Base-by-base conservation (phyloP, 2,797 vertebrate genomes). In the Thalassophryne amazonica region DNA sequence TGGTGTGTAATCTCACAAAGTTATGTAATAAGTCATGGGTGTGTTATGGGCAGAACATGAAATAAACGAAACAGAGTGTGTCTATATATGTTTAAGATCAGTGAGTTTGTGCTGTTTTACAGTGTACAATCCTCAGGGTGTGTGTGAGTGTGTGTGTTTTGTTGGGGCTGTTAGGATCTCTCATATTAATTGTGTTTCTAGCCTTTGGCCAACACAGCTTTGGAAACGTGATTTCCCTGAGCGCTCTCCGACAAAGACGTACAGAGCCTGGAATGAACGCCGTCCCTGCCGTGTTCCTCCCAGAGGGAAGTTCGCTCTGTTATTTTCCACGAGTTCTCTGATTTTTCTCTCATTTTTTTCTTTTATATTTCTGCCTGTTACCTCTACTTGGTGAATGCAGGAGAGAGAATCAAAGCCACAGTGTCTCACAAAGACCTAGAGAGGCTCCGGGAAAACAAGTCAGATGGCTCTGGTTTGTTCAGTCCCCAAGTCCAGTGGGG, bases 161-260 rank as follows among this genome's bases (percentile, higher is more conserved):
- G 18, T 28, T 2, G 12, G n/a, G 39, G 37, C 25, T 52, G 23
- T 56, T 39, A 18, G 48, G 28, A 57, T 78, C 27, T 57, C n/a
- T 32, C 14, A 9, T 47, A 40, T 69, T 73, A 67, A 67, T 59
- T 74, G 53, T 41, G 49, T 78, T 70, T 58, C 7, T 47, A 30
- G 67, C 73, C 72, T 70, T 46, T 69, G 69, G 76, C 70, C 39
- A 40, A 14, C 52, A 28, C 14, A 60, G 29, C 57, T 65, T 55
- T 46, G 37, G 43, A 68, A 42, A 59, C 69, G 34, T 63, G 17
- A 27, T 43, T 61, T 49, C 33, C 38, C 12, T 20, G 7, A 2
- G 0, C 13, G 33, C 11, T 32, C 12, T 1, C 12, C 32, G 32
- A 18, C 32, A 29, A 12, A 22, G 7, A 20, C 24, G 33, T 22